phyloP scores from a whole-genome alignment of 2,888 invertebrate species.

The Chrysomela aeneicollis region DNA sequence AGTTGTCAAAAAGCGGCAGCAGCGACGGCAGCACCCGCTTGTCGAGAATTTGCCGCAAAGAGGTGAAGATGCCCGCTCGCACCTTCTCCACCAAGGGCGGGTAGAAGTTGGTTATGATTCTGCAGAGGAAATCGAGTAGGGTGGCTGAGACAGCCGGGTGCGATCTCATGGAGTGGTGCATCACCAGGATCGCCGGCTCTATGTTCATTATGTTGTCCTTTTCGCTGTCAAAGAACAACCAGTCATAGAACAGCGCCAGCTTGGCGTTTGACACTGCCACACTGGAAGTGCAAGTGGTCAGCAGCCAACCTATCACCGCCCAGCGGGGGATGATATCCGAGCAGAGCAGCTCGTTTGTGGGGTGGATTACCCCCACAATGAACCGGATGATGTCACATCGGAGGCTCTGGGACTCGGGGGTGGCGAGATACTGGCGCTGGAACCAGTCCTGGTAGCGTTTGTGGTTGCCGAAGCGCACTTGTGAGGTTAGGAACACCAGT shows the following conservation, averaged over 20 bases:
- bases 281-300: constrained; percentile 89
- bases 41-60: constrained; percentile 85
- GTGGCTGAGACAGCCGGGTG: constrained; percentile 92
- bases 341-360: constrained; percentile 89
- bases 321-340: constrained; percentile 95
- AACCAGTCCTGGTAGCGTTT: constrained; percentile 95
- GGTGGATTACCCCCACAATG: constrained; percentile 93
- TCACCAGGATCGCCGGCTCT: constrained; percentile 91
- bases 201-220: constrained; percentile 96
- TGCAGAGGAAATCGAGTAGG: constrained; percentile 87
- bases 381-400: constrained; percentile 93
- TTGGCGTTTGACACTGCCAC: constrained; percentile 92
- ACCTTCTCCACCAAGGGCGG: constrained; percentile 82
- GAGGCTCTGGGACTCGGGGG: constrained; percentile 89
- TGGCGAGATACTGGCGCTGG: constrained; percentile 88
- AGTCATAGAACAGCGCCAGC: constrained; percentile 91
- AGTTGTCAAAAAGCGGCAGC: constrained; percentile 86
- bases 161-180: constrained; percentile 92
- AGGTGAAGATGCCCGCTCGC: constrained; percentile 81
- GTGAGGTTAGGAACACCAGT: constrained; percentile 83
- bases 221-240: constrained; percentile 90
- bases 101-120: constrained; percentile 89
- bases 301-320: constrained; percentile 94
- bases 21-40: constrained; percentile 91
- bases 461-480: constrained; percentile 88